Evolutionary conservation across 37 sponge, comb jelly and placozoan species (phyloP).

Genomic region (Geodia barretti): DNA sequence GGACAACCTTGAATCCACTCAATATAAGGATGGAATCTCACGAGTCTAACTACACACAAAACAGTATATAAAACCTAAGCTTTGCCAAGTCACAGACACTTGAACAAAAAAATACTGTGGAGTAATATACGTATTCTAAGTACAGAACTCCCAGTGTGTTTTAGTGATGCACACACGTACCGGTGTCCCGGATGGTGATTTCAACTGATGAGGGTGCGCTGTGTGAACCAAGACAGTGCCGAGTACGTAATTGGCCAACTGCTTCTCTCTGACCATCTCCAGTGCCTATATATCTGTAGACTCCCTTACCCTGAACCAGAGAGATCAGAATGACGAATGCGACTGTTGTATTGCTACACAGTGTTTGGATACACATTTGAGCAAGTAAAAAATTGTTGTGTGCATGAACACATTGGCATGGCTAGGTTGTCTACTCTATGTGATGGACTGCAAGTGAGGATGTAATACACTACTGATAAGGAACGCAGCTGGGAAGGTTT

Average conservation of each 20-base stretch:
- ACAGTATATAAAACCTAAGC: not conserved
- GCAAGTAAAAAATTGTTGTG: too few species aligned
- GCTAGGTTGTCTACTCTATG: too few species aligned
- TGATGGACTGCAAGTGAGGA: too few species aligned
- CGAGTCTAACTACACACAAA: not conserved
- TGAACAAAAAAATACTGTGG: too few species aligned
- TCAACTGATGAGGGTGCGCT: slow-evolving; percentile 39
- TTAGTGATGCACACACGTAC: slow-evolving; percentile 1
- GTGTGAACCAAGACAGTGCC: slow-evolving; percentile 20
- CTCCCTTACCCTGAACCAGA: slow-evolving; percentile 25
- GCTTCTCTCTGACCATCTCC: slow-evolving; percentile 31
- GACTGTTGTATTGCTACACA: too few species aligned
- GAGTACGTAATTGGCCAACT: slow-evolving; percentile 33
- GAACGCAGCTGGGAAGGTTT: not conserved
- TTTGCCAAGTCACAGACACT: too few species aligned
- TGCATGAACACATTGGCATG: too few species aligned
- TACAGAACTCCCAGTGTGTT: not conserved
- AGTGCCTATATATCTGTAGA: slow-evolving; percentile 34
- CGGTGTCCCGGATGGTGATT: slow-evolving; percentile 26
- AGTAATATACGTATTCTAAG: too few species aligned
- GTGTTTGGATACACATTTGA: too few species aligned
- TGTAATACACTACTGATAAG: not conserved
- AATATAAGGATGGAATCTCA: not conserved
- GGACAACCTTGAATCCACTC: too few species aligned
- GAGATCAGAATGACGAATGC: not conserved